Evolutionary conservation across 2,797 vertebrate species (phyloP).

Genomic region (Coluber constrictor): DNA sequence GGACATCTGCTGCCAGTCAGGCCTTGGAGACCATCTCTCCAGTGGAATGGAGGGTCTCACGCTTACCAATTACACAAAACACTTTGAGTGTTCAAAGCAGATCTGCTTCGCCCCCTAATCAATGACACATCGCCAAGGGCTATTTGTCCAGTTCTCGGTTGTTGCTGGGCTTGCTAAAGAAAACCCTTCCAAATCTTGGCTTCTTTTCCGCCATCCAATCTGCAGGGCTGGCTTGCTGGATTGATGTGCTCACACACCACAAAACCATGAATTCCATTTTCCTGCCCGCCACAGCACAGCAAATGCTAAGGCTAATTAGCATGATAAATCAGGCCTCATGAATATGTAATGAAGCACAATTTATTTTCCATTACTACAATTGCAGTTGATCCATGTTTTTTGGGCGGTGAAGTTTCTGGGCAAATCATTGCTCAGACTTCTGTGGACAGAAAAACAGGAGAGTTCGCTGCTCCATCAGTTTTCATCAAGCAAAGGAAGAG

Average conservation of each 20-base stretch:
- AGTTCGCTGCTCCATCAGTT: neutral
- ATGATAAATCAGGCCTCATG: slow-evolving; percentile 41
- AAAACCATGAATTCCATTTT: slow-evolving; percentile 17
- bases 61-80: neutral
- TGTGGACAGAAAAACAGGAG: neutral
- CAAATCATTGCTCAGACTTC: neutral
- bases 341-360: slow-evolving; percentile 29
- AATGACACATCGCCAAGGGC: neutral
- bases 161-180: neutral
- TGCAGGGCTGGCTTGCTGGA: neutral
- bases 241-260: neutral
- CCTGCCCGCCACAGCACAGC: slow-evolving; percentile 20
- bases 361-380: slow-evolving; percentile 15
- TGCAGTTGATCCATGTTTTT: neutral
- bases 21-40: neutral
- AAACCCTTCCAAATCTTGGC: neutral
- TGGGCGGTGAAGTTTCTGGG: slow-evolving; percentile 5
- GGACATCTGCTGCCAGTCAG: neutral
- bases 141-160: neutral
- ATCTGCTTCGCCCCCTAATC: neutral
- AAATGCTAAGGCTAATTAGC: slow-evolving; percentile 22
- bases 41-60: neutral
- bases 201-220: neutral
- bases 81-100: neutral
- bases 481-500: neutral